Percentiles rank a stretch among this genome's conserved stretches.
These are phyloP conservation scores for Microcebus ravelobensis DNA, from an alignment of 2,113 vertebrate genomes.

Conservation along the genomic window DNA sequence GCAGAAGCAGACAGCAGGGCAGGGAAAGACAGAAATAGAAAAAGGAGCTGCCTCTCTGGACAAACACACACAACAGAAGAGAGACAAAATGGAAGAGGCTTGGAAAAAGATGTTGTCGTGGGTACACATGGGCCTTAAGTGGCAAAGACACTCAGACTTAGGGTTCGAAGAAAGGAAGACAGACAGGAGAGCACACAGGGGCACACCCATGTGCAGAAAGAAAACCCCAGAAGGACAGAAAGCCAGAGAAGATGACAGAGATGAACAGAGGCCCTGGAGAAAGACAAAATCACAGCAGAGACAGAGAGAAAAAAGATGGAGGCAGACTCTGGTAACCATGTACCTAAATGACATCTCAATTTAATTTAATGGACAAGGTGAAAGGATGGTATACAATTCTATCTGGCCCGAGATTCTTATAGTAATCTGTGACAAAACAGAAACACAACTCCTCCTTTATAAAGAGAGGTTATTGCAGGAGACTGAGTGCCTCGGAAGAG, in stretches of 20 bases:
- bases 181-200: background rate
- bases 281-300: background rate
- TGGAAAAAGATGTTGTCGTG: background rate
- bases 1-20: background rate
- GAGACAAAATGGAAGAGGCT: background rate
- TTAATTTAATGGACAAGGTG: background rate
- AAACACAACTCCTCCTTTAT: slow-evolving; percentile 23
- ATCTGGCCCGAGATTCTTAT: background rate
- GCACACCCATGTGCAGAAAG: background rate
- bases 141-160: background rate
- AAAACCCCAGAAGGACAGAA: background rate
- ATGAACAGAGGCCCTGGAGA: background rate
- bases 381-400: background rate
- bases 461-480: slow-evolving; percentile 41
- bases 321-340: background rate
- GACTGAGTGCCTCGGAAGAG: background rate
- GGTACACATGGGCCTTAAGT: background rate
- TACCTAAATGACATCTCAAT: background rate
- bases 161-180: background rate
- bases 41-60: background rate
- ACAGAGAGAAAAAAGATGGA: background rate
- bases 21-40: slow-evolving; percentile 19
- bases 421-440: slow-evolving; percentile 21
- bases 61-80: background rate
- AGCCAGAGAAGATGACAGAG: background rate